A percentile compares a stretch with the other conserved stretches of the same genome.
These are phyloP conservation scores for Siniperca scherzeri DNA, from an alignment of 2,797 vertebrate species.

Conservation along the genomic window DNA sequence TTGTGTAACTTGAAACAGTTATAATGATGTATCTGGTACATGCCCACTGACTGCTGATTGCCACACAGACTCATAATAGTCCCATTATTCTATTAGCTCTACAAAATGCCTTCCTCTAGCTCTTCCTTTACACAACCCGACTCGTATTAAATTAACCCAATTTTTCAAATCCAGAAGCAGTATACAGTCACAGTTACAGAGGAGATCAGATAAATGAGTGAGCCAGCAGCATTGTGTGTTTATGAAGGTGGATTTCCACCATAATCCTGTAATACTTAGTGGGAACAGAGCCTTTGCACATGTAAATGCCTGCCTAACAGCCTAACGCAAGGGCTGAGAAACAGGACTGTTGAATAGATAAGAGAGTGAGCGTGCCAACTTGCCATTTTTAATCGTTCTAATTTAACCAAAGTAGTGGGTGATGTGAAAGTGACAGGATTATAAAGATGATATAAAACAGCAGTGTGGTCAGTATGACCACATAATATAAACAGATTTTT, in stretches of 20 bases:
- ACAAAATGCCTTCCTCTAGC: neutral
- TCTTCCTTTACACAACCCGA: neutral
- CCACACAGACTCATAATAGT: neutral
- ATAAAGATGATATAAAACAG: slow-evolving; percentile 39
- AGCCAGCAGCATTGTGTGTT: slow-evolving; percentile 4
- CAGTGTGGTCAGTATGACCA: neutral
- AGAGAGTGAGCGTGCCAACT: slow-evolving; percentile 38
- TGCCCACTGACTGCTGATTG: neutral
- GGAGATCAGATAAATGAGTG: neutral
- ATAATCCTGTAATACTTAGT: slow-evolving; percentile 25
- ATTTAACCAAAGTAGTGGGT: slow-evolving; percentile 40
- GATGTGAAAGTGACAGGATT: slow-evolving; percentile 35
- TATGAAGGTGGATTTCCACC: slow-evolving; percentile 25
- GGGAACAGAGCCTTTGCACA: slow-evolving; percentile 27
- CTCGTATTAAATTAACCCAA: slow-evolving; percentile 37
- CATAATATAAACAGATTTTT: slow-evolving; percentile 27
- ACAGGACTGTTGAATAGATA: slow-evolving; percentile 29
- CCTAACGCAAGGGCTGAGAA: slow-evolving; percentile 34
- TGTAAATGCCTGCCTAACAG: slow-evolving; percentile 39
- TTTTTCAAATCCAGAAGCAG: slow-evolving; percentile 27
- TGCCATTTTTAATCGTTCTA: slow-evolving; percentile 32
- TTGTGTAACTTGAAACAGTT: too few relatives aligned
- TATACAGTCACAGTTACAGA: neutral
- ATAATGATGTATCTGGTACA: neutral
- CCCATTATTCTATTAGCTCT: neutral